phyloP scores from a whole-genome alignment of 1,140 invertebrate genomes.

The Drosophila nigromelanica region DNA sequence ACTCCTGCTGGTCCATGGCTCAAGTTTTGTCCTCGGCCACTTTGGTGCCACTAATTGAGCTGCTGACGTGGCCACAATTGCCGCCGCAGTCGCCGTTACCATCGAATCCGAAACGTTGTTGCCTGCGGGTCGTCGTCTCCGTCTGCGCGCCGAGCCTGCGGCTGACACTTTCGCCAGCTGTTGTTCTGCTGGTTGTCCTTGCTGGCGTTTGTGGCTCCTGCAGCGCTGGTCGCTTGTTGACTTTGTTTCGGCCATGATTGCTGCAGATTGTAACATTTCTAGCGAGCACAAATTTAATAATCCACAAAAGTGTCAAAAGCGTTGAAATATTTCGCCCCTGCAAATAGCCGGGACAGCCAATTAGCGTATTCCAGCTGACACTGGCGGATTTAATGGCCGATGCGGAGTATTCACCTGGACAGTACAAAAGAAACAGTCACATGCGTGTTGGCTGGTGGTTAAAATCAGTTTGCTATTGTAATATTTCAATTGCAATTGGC shows the following conservation, averaged over 20 bases:
- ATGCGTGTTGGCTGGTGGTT: slow-evolving; percentile 8
- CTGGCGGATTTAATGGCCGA: slow-evolving; percentile 81
- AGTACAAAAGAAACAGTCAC: slow-evolving; percentile 31
- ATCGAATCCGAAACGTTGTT: slow-evolving; percentile 17
- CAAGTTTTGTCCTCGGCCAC: slow-evolving; percentile 76
- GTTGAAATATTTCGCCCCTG: slow-evolving; percentile 70
- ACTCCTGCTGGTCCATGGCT: slow-evolving; percentile 13
- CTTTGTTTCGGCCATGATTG: slow-evolving; percentile 42
- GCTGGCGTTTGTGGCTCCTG: slow-evolving; percentile 27
- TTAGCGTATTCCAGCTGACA: slow-evolving; percentile 71
- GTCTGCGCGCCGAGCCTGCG: slow-evolving; percentile 27
- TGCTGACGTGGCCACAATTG: slow-evolving; percentile 37
- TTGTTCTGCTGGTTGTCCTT: slow-evolving; percentile 8
- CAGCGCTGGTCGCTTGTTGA: slow-evolving; percentile 35
- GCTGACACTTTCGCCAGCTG: slow-evolving; percentile 31
- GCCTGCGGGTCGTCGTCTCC: slow-evolving; percentile 33
- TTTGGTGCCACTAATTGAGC: slow-evolving; percentile 78
- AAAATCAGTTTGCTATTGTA: slow-evolving; percentile 9
- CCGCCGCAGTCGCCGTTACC: too few species aligned
- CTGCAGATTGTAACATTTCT: slow-evolving; percentile 52
- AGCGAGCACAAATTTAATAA: slow-evolving; percentile 72
- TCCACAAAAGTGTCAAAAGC: slow-evolving; percentile 78
- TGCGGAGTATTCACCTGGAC: slow-evolving; percentile 83
- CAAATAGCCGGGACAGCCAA: slow-evolving; percentile 74
- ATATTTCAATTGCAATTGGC: slow-evolving; percentile 12